Percentiles rank a stretch among this genome's conserved stretches.
phyloP scores from a whole-genome alignment of 2,888 invertebrate genomes.

The Aporophyla lueneburgensis region DNA sequence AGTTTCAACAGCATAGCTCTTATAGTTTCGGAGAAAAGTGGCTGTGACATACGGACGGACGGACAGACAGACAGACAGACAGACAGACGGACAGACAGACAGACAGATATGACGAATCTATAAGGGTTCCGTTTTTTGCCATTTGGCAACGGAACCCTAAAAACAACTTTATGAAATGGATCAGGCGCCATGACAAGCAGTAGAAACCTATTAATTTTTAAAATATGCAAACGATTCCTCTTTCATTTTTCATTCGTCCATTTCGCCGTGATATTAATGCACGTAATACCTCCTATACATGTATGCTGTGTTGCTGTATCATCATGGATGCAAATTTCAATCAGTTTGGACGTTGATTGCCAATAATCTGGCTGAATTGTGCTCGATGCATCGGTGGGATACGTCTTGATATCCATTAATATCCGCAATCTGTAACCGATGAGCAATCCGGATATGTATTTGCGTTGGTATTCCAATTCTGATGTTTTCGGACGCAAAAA shows the following conservation, averaged over 20 bases:
- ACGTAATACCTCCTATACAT: slow-evolving; percentile 12
- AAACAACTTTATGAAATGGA: not conserved
- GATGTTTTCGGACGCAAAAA: not conserved
- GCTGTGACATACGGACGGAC: no score
- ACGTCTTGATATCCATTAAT: slow-evolving; percentile 55
- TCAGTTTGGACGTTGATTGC: slow-evolving; percentile 60
- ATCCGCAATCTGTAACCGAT: slow-evolving; percentile 1
- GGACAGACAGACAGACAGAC: no score
- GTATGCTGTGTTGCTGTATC: not conserved
- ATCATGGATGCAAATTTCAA: slow-evolving; percentile 64
- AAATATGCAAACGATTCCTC: slow-evolving; percentile 25
- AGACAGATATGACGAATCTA: no score
- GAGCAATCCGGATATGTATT: slow-evolving; percentile 1
- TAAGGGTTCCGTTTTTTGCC: no score
- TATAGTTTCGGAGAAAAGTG: no score
- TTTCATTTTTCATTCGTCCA: slow-evolving; percentile 30
- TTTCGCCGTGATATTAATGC: slow-evolving; percentile 24
- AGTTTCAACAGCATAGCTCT: no score
- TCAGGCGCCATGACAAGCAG: slow-evolving; percentile 7
- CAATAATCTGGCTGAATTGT: slow-evolving; percentile 62
- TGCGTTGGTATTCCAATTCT: not conserved
- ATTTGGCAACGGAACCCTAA: no score
- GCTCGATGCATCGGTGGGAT: slow-evolving; percentile 5
- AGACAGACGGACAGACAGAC: no score
- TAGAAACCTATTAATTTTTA: not conserved